These are phyloP conservation scores for Argynnis bischoffii DNA, from an alignment of 2,888 invertebrate species.

Conservation along the genomic window DNA sequence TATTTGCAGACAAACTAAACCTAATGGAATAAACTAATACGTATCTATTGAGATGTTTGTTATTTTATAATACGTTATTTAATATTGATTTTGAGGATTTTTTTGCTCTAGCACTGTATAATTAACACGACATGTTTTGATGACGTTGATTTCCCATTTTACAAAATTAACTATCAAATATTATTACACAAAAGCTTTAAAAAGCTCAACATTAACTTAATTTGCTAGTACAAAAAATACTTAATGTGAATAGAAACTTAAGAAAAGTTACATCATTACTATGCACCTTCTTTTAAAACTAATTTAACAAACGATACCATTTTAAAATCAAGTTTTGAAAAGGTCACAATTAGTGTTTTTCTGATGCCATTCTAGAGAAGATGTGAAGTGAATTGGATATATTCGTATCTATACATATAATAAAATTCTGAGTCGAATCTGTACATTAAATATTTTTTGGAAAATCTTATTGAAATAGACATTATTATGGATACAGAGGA, in stretches of 20 bases:
- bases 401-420: too few relatives aligned
- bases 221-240: too few relatives aligned
- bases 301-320: constrained; percentile 8
- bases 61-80: constrained; percentile 24
- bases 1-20: constrained; percentile 35
- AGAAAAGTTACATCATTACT: constrained; percentile 9
- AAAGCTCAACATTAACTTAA: too few relatives aligned
- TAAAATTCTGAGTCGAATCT: too few relatives aligned
- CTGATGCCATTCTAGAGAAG: neutral
- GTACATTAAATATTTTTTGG: too few relatives aligned
- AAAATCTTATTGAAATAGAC: too few relatives aligned
- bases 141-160: neutral
- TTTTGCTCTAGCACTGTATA: constrained; percentile 27
- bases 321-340: constrained; percentile 9
- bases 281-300: constrained; percentile 3
- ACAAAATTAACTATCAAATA: too few relatives aligned
- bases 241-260: neutral
- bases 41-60: constrained; percentile 21
- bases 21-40: constrained; percentile 32
- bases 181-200: too few relatives aligned
- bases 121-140: constrained; percentile 26
- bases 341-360: constrained; percentile 11
- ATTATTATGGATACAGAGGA: too few relatives aligned
- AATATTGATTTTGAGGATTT: constrained; percentile 30
- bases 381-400: constrained; percentile 1